Evolutionary conservation across 1,140 invertebrate genomes (phyloP).

Genomic region (Gonatopus flavifemur): DNA sequence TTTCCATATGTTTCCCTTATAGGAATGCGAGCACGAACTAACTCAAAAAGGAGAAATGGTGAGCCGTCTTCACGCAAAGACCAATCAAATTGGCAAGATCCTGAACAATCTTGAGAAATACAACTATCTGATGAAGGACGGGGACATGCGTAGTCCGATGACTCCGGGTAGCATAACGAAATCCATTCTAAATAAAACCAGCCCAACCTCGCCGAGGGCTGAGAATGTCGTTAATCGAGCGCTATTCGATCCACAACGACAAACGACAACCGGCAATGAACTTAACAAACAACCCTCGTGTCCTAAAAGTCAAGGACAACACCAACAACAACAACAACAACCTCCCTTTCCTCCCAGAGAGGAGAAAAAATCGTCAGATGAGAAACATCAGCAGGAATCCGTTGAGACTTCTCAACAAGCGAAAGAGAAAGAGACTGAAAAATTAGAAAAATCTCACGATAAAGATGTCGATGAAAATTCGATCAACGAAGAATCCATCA

Average conservation of each 20-base stretch:
- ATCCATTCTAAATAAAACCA: conserved; percentile 51
- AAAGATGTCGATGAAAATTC: too few species aligned
- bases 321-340: too few species aligned
- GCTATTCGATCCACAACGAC: conserved; percentile 7
- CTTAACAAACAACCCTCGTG: too few species aligned
- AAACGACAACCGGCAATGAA: conserved; percentile 5
- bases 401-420: too few species aligned
- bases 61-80: conserved; percentile 84
- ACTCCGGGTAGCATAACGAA: conserved; percentile 60
- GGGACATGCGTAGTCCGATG: conserved; percentile 60
- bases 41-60: conserved; percentile 91
- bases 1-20: conserved; percentile 50
- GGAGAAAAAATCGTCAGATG: too few species aligned
- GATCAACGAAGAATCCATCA: too few species aligned
- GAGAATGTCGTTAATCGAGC: conserved; percentile 1
- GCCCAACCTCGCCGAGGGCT: conserved; percentile 52
- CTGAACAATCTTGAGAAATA: conserved; percentile 87
- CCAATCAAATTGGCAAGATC: conserved; percentile 86
- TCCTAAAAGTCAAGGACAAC: too few species aligned
- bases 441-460: too few species aligned
- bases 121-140: conserved; percentile 70
- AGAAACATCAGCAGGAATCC: too few species aligned
- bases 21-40: conserved; percentile 91
- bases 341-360: too few species aligned
- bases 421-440: too few species aligned